Evolutionary conservation across 2,113 vertebrate species (phyloP).

Genomic region (Phrynocephalus versicolor): DNA sequence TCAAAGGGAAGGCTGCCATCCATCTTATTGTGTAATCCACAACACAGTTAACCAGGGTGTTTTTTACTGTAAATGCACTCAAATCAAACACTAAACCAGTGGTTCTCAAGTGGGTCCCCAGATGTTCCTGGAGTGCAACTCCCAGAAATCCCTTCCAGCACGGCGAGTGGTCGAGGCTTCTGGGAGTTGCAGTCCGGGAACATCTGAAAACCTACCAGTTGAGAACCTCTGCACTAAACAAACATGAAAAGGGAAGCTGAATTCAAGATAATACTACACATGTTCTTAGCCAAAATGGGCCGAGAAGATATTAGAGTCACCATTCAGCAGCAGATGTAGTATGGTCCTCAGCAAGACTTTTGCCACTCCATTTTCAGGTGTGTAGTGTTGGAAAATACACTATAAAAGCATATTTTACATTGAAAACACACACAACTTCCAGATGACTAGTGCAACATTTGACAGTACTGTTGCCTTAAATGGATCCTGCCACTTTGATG

Average conservation of each 20-base stretch:
- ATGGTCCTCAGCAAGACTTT: not conserved
- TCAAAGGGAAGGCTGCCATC: not conserved
- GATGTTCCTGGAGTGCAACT: no score
- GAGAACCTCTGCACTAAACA: no score
- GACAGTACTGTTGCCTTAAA: not conserved
- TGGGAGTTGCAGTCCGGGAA: no score
- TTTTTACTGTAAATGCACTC: not conserved
- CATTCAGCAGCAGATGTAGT: no score
- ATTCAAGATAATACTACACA: no score
- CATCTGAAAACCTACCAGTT: no score
- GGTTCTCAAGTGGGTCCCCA: no score
- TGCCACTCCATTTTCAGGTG: not conserved
- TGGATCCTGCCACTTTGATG: not conserved
- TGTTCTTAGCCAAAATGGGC: no score
- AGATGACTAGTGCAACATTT: not conserved
- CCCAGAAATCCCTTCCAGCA: no score
- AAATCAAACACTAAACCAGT: not conserved
- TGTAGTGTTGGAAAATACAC: not conserved
- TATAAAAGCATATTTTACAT: not conserved
- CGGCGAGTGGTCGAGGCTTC: no score
- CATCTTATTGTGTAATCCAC: not conserved
- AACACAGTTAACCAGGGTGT: not conserved
- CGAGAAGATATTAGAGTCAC: not conserved
- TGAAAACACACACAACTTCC: not conserved
- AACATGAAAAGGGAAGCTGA: not conserved